Percentiles rank a stretch among this genome's conserved stretches.
These are phyloP conservation scores for Philaethria dido DNA, from an alignment of 2,888 invertebrate genomes.

Conservation along the genomic window DNA sequence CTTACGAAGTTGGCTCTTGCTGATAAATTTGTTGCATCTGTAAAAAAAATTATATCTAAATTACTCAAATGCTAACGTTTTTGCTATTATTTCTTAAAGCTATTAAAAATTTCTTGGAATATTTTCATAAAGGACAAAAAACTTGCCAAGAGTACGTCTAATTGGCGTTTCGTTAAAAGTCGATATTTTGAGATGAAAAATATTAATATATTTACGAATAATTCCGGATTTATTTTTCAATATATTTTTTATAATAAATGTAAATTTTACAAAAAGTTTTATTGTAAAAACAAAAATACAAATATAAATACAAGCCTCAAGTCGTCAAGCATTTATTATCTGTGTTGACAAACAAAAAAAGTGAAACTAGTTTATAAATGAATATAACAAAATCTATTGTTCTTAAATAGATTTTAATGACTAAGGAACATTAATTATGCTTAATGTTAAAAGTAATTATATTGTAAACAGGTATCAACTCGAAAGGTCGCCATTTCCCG, in stretches of 20 bases:
- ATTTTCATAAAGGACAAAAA: neutral
- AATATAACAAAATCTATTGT: neutral
- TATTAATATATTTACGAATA: too few relatives aligned
- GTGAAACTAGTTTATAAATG: neutral
- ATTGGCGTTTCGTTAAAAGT: neutral
- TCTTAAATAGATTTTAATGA: slow-evolving; percentile 9
- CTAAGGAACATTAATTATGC: neutral
- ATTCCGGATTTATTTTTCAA: too few relatives aligned
- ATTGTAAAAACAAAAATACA: too few relatives aligned
- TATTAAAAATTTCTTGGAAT: neutral
- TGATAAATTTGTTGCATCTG: slow-evolving; percentile 69
- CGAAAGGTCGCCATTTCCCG: neutral
- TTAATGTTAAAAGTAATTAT: slow-evolving; percentile 7
- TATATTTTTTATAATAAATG: too few relatives aligned
- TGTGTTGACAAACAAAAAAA: neutral
- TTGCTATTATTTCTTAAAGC: neutral
- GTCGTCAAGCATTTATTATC: too few relatives aligned
- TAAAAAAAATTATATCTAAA: slow-evolving; percentile 33
- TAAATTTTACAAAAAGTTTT: too few relatives aligned
- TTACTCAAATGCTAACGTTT: neutral
- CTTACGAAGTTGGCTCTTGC: slow-evolving; percentile 50
- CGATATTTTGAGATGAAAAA: neutral
- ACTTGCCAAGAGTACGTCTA: neutral
- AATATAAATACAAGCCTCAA: too few relatives aligned
- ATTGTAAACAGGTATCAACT: too few relatives aligned